Evolutionary conservation across 2,113 vertebrate genomes (phyloP), one percentile per base, ranked within the genome.

Genomic region (Hypocryptadius cinnamomeus): DNA sequence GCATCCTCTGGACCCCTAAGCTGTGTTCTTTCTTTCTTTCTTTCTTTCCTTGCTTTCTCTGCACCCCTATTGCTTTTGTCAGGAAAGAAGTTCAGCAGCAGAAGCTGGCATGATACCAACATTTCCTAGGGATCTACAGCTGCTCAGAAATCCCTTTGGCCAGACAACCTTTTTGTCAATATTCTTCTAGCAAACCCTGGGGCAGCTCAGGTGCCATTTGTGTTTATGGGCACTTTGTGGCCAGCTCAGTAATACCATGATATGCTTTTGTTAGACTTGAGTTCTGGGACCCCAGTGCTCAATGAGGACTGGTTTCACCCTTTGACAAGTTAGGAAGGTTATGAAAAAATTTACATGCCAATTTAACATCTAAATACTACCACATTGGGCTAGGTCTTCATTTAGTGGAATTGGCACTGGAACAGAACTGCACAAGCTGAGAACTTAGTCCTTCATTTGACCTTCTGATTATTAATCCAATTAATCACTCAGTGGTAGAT

Each of bases 401-500:
- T 59, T 77, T 87, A 66, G 51, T 47, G 21, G 51, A 93, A 74
- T 0, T 94, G 71, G 79, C 85, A 87, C 25, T 65, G 65, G 37
- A 66, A 50, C 50, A 87, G 59, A 91, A 59, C 54, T 69, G 24
- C 50, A 59, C n/a, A 91, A 96, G 31, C 71, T 91, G 47, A 92
- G 79, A 89, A 92, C 48, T 5, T 64, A 73, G 79, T 82, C 74
- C 68, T 94, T 77, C 73, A 73, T 94, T 83, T 93, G 81, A 89
- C 81, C 85, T 93, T 87, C 68, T 76, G 51, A 90, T 92, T 93
- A 89, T 92, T 94, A 95, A 92, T 91, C 87, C 59, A 91, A 89
- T 92, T 93, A 96, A 94, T 92, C 81, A 93, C 84, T 91, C 81
- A 37, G 56, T 57, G 40, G 70, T 95, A 82, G 87, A 78, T 88